A percentile compares a stretch with the other conserved stretches of the same genome.
phyloP scores from a whole-genome alignment of 1,140 invertebrate species.

The Callitettix versicolor region DNA sequence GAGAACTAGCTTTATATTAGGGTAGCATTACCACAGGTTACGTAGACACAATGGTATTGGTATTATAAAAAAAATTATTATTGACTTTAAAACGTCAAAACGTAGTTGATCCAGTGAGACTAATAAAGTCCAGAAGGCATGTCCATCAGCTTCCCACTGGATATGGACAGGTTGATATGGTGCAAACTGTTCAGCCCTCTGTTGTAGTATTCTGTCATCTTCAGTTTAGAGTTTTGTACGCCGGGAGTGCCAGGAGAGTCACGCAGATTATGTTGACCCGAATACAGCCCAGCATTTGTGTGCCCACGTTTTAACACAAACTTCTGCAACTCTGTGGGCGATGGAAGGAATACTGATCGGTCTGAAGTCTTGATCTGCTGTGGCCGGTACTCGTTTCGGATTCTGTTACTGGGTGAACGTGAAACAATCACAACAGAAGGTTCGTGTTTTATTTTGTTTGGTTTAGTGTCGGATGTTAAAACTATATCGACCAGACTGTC shows the following conservation, averaged over 20 bases:
- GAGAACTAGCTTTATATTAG: too few species aligned
- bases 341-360: constrained; percentile 18
- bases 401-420: constrained; percentile 12
- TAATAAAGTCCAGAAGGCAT: constrained; percentile 60
- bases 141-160: constrained; percentile 50
- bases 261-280: constrained; percentile 36
- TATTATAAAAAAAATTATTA: too few species aligned
- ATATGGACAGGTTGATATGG: constrained; percentile 26
- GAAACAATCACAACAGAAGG: constrained; percentile 20
- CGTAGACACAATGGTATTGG: too few species aligned
- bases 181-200: constrained; percentile 18
- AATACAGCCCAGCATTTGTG: constrained; percentile 47
- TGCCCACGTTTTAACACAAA: constrained; percentile 42
- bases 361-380: constrained; percentile 4
- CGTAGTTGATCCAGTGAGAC: too few species aligned
- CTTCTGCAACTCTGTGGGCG: constrained; percentile 3
- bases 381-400: not conserved
- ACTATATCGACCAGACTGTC: constrained; percentile 62
- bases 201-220: constrained; percentile 30
- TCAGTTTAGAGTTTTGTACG: constrained; percentile 34
- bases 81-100: too few species aligned
- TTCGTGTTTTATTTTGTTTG: constrained; percentile 18
- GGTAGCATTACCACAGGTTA: too few species aligned
- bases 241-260: constrained; percentile 28
- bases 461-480: constrained; percentile 39